These are phyloP conservation scores for Spermophilus dauricus DNA, from an alignment of 2,113 vertebrate species.

Conservation along the genomic window DNA sequence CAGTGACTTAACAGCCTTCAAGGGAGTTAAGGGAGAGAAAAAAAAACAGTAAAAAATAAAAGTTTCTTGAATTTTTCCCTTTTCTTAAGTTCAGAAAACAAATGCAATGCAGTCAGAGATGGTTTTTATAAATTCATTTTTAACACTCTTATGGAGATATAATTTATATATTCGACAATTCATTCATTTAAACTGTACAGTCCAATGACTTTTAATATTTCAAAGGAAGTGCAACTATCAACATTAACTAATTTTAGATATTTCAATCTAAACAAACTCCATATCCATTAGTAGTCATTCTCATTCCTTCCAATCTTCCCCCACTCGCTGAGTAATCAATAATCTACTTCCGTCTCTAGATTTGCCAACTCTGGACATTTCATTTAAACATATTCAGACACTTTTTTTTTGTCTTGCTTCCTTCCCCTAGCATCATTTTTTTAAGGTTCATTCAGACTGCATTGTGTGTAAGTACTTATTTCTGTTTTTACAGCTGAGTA, in stretches of 20 bases:
- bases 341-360: background rate
- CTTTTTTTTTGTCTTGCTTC: background rate
- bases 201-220: slow-evolving; percentile 25
- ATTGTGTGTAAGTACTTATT: background rate
- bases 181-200: slow-evolving; percentile 7
- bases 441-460: background rate
- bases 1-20: background rate
- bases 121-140: background rate
- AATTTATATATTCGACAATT: background rate
- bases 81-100: background rate
- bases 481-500: background rate
- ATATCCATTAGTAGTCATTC: background rate
- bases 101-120: background rate
- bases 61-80: background rate
- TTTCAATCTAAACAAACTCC: slow-evolving; percentile 29
- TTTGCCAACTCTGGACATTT: background rate
- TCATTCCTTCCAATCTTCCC: background rate
- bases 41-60: background rate
- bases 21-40: background rate
- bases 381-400: background rate
- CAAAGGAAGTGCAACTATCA: background rate
- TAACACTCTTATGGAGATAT: background rate
- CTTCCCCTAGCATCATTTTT: slow-evolving; percentile 18
- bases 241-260: slow-evolving; percentile 51
- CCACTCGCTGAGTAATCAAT: background rate